Base-by-base conservation (phyloP, 1,140 invertebrate species). In the Drosophila truncata region DNA sequence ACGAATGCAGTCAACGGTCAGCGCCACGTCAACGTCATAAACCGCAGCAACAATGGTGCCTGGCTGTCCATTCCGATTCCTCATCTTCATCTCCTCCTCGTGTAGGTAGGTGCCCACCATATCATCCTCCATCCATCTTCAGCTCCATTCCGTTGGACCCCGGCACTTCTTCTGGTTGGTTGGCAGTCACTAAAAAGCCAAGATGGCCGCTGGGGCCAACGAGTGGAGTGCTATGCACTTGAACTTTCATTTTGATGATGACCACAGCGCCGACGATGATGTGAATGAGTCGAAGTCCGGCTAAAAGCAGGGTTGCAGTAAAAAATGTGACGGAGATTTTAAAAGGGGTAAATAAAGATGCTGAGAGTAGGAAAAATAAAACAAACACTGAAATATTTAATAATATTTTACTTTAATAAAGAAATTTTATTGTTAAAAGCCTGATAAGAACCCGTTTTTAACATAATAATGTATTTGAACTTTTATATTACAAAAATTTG, bases 21-120 rank as follows among this genome's bases (percentile, higher is more conserved):
- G 76, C 63, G 82, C 78, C 78, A 76, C 79, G 79, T 87, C 83
- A 86, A 79, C 58, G 79, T 86, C 83, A 86, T 85, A 86, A 85
- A 78, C 55, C 66, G 23, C 67, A 78, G 61, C 75, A 82, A 74
- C 64, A 66, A 63, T 65, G 62, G 44, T 29, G 37, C 14, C 20
- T 23, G 18, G 46, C 47, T 78, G 57, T 41, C 55, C 73, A 77
- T 23, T 77, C 52, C 52, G 42, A 73, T 66, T 33, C 55, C 75
- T 61, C 72, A 61, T 59, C 73, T 55, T 67, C 74, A 77, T 39
- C 72, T 66, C 18, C 49, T 66, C 18, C 49, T 8, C 20, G 33
- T 55, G 16, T 54, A 62, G 73, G 16, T 54, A 62, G 73, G 72
- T 49, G 39, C 65, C 65, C 65, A 44, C 63, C 20, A 71, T 69